Evolutionary conservation across 2,113 vertebrate species (phyloP).

Genomic region (Erythrolamprus reginae): DNA sequence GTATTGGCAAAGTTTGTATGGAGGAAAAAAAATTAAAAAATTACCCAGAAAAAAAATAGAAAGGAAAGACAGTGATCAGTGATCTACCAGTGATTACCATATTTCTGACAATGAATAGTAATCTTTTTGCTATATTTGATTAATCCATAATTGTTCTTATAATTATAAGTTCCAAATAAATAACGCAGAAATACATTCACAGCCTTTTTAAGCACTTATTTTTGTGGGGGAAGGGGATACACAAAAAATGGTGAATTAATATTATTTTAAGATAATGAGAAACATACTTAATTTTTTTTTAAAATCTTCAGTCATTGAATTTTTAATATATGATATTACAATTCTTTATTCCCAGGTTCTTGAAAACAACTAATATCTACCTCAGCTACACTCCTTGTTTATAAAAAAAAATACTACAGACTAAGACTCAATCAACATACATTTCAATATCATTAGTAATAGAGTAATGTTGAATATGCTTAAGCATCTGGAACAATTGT

Average conservation of each 20-base stretch:
- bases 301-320: neutral
- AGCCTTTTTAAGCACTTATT: neutral
- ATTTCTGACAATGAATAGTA: neutral
- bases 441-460: neutral
- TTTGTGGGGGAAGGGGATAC: too few relatives aligned
- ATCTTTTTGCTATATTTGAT: neutral
- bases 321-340: neutral
- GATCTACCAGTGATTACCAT: neutral
- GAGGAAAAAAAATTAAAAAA: too few relatives aligned
- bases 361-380: neutral
- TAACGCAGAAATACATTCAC: neutral
- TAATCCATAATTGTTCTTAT: neutral
- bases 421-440: neutral
- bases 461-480: neutral
- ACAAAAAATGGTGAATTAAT: neutral
- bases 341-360: neutral
- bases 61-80: neutral
- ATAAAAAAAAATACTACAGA: neutral
- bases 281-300: neutral
- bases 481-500: neutral
- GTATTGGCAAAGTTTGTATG: too few relatives aligned
- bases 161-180: neutral
- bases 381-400: neutral
- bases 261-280: neutral
- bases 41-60: neutral